These are phyloP conservation scores for Cynocephalus volans DNA, from an alignment of 2,113 vertebrate species.

Conservation along the genomic window DNA sequence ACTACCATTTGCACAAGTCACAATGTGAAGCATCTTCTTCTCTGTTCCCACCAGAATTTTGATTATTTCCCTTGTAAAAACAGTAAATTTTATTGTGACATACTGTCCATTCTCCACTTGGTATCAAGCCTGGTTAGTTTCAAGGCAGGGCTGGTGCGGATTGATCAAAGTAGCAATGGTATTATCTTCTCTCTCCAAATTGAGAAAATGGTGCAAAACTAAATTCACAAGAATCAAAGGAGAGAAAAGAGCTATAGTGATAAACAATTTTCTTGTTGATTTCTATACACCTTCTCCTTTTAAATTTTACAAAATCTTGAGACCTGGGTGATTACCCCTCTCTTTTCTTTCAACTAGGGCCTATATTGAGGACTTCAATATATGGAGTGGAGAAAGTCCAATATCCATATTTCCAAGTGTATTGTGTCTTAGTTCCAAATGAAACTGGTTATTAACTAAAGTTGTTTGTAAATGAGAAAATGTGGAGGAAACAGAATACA, in stretches of 20 bases:
- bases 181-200: background rate
- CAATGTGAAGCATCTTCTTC: background rate
- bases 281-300: background rate
- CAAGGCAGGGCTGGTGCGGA: background rate
- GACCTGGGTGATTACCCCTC: background rate
- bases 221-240: background rate
- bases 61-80: background rate
- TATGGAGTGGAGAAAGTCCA: fast-evolving
- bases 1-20: background rate
- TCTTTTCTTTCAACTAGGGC: background rate
- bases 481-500: background rate
- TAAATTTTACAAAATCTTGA: background rate
- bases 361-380: background rate
- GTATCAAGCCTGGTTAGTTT: background rate
- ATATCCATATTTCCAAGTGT: background rate
- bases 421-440: background rate
- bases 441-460: background rate
- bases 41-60: background rate
- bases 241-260: background rate
- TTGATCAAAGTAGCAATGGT: background rate
- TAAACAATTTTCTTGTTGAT: background rate
- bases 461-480: background rate
- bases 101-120: background rate
- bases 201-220: background rate
- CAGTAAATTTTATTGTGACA: background rate